These are phyloP conservation scores for Irena cyanogastra DNA, from an alignment of 2,113 vertebrate species.

Conservation along the genomic window DNA sequence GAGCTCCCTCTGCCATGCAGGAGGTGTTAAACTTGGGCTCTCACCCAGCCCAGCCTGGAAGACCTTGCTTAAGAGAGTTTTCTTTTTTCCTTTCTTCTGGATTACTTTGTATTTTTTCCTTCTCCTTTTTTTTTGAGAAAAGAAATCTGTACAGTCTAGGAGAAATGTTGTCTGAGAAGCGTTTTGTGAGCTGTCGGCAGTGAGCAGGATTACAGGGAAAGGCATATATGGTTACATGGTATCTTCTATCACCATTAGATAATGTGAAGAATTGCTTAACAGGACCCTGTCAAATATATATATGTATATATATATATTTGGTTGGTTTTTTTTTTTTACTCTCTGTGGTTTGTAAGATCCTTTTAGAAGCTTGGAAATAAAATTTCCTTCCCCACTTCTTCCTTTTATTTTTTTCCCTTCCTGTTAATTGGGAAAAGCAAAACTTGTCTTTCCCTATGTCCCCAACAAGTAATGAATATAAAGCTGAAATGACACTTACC, in stretches of 20 bases:
- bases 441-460: not conserved
- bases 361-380: conserved; percentile 64
- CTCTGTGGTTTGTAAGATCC: conserved; percentile 43
- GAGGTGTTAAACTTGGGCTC: not conserved
- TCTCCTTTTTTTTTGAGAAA: not conserved
- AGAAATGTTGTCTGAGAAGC: not conserved
- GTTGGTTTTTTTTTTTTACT: not conserved
- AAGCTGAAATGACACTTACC: not conserved
- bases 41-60: not conserved
- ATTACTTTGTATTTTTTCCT: not conserved
- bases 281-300: conserved; percentile 27
- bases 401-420: not conserved
- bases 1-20: not conserved
- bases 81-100: not conserved
- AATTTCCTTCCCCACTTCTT: conserved; percentile 40
- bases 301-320: conserved; percentile 6
- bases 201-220: not conserved
- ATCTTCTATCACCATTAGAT: conserved; percentile 31
- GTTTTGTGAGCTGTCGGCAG: not conserved
- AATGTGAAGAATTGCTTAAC: conserved; percentile 57
- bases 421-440: not conserved
- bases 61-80: not conserved
- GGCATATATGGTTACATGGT: not conserved
- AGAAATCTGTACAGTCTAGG: not conserved
- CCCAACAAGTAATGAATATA: not conserved